Conservation (phyloP, 2,797 vertebrate species). For the Morelia viridis region DNA sequence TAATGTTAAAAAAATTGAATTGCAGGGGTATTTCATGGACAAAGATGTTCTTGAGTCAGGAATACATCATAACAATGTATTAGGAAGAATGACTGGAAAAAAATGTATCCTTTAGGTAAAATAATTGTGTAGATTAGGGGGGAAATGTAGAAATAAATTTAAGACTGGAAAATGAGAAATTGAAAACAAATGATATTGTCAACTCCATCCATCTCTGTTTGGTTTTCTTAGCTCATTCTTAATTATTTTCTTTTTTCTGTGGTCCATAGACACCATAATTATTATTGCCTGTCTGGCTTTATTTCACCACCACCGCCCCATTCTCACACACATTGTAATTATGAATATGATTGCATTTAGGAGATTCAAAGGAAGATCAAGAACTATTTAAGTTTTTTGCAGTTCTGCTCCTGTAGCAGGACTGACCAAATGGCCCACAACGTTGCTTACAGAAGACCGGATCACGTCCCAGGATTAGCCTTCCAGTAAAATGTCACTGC, state of each 20-base stretch:
- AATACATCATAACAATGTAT: background rate
- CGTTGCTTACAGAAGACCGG: background rate
- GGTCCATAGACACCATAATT: background rate
- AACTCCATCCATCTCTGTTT: background rate
- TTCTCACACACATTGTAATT: background rate
- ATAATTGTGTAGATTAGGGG: background rate
- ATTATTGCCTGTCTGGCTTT: background rate
- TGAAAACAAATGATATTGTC: background rate
- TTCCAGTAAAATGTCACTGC: background rate
- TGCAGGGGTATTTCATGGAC: too few species aligned
- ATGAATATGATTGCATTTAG: background rate
- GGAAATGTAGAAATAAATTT: background rate
- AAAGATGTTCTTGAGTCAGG: background rate
- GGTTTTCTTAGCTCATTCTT: background rate
- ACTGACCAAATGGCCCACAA: background rate
- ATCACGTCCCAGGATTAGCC: background rate
- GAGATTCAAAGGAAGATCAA: background rate
- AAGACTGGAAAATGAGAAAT: background rate
- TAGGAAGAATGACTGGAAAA: background rate
- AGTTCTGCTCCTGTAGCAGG: background rate
- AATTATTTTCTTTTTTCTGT: background rate
- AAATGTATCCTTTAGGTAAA: background rate
- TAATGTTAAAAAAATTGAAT: too few species aligned
- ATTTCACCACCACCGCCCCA: background rate
- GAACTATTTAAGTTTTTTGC: background rate